phyloP scores from a whole-genome alignment of 2,113 vertebrate genomes.

The Nothobranchius kuhntae region DNA sequence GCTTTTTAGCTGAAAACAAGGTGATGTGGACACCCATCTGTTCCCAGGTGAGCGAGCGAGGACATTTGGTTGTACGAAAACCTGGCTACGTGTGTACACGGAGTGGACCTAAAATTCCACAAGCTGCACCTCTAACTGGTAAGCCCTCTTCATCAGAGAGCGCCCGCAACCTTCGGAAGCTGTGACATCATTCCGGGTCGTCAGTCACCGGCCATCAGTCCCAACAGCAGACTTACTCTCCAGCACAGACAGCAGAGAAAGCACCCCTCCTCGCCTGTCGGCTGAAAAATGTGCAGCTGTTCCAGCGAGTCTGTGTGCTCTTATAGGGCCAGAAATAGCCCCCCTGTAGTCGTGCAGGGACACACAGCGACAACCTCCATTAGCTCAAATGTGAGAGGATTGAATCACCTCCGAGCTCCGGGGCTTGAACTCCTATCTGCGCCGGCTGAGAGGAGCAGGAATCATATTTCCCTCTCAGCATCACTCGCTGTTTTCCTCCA shows the following conservation, averaged over 20 bases:
- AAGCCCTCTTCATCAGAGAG: constrained; percentile 31
- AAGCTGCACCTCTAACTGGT: constrained; percentile 42
- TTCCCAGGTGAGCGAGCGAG: no score
- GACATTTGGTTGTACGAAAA: no score
- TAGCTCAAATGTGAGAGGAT: constrained; percentile 69
- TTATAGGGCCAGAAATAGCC: constrained; percentile 66
- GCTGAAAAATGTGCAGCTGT: constrained; percentile 71
- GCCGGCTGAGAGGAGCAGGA: constrained; percentile 60
- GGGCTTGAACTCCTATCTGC: constrained; percentile 64
- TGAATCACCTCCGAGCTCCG: constrained; percentile 61
- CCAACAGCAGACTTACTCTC: constrained; percentile 33
- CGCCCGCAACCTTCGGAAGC: constrained; percentile 27
- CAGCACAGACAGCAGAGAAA: constrained; percentile 18
- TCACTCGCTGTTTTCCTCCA: constrained; percentile 43
- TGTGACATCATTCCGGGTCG: constrained; percentile 75
- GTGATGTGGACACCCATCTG: no score
- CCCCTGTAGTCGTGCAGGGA: constrained; percentile 54
- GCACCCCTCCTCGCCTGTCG: not conserved
- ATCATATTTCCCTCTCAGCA: constrained; percentile 62
- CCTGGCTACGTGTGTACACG: not conserved
- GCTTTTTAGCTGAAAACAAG: no score
- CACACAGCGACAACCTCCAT: constrained; percentile 62
- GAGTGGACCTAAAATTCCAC: constrained; percentile 53
- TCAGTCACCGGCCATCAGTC: constrained; percentile 59
- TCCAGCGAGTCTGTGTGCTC: constrained; percentile 57